Evolutionary conservation across 2,113 vertebrate species (phyloP), one percentile per base, ranked within the genome.

Genomic region (Tragulus kanchil): DNA sequence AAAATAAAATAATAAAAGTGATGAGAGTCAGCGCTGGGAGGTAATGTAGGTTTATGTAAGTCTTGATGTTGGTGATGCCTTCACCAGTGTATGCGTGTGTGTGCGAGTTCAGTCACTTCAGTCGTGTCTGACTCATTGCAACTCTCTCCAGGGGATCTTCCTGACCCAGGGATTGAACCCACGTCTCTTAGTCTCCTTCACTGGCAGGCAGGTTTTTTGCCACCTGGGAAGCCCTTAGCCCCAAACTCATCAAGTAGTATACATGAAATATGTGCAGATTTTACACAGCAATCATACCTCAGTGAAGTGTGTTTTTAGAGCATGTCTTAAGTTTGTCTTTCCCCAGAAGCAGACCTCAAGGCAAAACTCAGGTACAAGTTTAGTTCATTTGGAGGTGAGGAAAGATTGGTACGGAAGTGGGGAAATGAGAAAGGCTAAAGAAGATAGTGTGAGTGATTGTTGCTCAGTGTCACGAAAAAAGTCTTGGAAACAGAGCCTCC

Each of bases 361-460:
- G 42, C 26, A 87, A 83, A 28, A 82, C 25, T 85, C 31, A 71
- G 56, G n/a, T 73, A 61, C 13, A 96, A 78, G 28, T 59, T 71
- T 42, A 78, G 54, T 93, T 83, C 81, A 86, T 96, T 67, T 85
- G 75, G 59, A 93, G 56, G 42, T 83, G 65, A 95, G 6, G 50
- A 77, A 90, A 83, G 14, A 82, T 50, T 58, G 50, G 11, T 71
- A 81, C 21, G 52, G 67, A 15, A 62, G 9, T 67, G 8, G 62
- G 4, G 16, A 83, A 62, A 6, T 79, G 19, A 90, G n/a, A 83
- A 8, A 79, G 36, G 75, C 58, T 79, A 92, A 50, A 93, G 23
- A 93, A 97, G 9, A 11, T 19, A 90, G 61, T 94, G 15, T 81
- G 48, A 59, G 36, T 48, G 36, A 85, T 14, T 78, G 48, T n/a